A percentile compares a stretch with the other conserved stretches of the same genome.
Evolutionary conservation across 2,888 invertebrate genomes (phyloP).

Genomic region (Barypeithes pellucidus): DNA sequence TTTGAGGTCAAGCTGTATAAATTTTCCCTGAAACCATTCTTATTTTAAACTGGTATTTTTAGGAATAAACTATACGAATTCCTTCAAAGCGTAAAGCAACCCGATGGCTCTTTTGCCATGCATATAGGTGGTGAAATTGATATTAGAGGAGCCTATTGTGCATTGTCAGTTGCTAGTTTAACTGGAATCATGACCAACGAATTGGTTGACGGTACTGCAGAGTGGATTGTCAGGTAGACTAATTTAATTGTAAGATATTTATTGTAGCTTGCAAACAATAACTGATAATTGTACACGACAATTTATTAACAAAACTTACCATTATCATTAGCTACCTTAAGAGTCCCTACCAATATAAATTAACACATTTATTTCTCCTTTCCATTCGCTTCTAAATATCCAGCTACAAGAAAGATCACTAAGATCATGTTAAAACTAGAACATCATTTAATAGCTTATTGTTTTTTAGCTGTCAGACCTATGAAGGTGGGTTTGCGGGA

Average conservation of each 20-base stretch:
- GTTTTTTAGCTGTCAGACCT: conserved; percentile 90
- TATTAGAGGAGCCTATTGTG: conserved; percentile 97
- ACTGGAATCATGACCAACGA: conserved; percentile 84
- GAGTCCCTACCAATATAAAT: too few species aligned
- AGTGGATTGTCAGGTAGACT: conserved; percentile 87
- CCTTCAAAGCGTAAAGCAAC: conserved; percentile 82
- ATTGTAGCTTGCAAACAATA: neutral
- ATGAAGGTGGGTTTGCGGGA: conserved; percentile 98
- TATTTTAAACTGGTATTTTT: too few species aligned
- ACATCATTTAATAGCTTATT: neutral
- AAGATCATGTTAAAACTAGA: too few species aligned
- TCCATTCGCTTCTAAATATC: too few species aligned
- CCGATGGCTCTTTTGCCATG: conserved; percentile 93
- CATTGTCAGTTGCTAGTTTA: conserved; percentile 90
- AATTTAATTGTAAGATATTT: conserved; percentile 1
- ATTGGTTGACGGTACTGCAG: conserved; percentile 88
- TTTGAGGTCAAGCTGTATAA: too few species aligned
- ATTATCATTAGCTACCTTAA: too few species aligned
- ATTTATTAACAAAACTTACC: too few species aligned
- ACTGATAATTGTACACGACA: too few species aligned
- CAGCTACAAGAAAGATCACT: too few species aligned
- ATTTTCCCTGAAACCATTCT: too few species aligned
- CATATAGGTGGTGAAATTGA: conserved; percentile 95
- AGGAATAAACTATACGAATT: conserved; percentile 83
- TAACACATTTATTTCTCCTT: too few species aligned